Evolutionary conservation across 1,140 invertebrate genomes (phyloP), one percentile per base, ranked within the genome.

Genomic region (Tetraneura akinire): DNA sequence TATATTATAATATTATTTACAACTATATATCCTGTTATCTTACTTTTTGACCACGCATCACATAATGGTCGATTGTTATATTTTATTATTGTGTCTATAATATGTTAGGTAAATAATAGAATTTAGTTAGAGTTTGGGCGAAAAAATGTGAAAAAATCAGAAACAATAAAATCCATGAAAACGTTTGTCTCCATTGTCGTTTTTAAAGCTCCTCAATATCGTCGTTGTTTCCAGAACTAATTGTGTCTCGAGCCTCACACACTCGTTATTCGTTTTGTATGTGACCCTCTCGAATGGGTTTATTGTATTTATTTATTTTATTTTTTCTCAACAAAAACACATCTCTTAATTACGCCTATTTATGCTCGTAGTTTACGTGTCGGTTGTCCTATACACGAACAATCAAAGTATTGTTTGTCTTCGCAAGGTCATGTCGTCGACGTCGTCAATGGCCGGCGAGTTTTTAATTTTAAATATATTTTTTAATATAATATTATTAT

Each of bases 341-440:
- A 51, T 49, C 47, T 71, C 68, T 71, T 71, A 71, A 71, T 71
- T 71, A 71, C 68, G 14, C 47, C 68, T 51, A 71, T 71, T 71
- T 71, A 71, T 23, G 23, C 23, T 14, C 2, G 14, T 5, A 21
- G 21, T 68, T 68, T 47, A 14, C 14, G 45, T 49, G 66, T 47
- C 42, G 45, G 45, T 49, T 1, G n/a, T n/a, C n/a, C n/a, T n/a
- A n/a, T n/a, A 55, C 23, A 29, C n/a, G 29, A 29, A 49, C 45
- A 70, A 26, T 70, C 66, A 14, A 47, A 29, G 45, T 71, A 45
- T 68, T 23, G 66, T 68, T 14, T 21, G 66, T 68, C 66, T 68
- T 49, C 26, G 47, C 68, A 51, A 71, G 68, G 47, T 49, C 45
- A 8, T 47, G 23, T 16, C 45, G 23, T 29, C 45, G n/a, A 14